phyloP scores from a whole-genome alignment of 2,888 invertebrate species.

The Noctua comes region DNA sequence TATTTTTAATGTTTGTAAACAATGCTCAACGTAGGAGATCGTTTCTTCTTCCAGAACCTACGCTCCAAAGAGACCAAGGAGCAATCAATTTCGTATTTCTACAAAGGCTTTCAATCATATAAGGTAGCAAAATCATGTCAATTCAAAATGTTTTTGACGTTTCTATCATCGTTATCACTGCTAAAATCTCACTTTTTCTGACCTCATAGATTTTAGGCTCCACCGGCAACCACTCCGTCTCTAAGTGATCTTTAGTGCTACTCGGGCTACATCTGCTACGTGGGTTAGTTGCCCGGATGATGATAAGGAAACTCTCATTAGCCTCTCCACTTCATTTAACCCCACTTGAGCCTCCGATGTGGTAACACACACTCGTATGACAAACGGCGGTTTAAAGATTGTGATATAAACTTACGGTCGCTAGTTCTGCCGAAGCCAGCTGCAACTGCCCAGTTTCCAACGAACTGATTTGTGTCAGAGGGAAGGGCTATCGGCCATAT shows the following conservation, averaged over 20 bases:
- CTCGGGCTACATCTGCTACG: neutral
- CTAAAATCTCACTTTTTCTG: neutral
- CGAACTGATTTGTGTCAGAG: constrained; percentile 65
- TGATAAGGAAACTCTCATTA: too few relatives aligned
- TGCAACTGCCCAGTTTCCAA: constrained; percentile 73
- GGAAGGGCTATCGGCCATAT: constrained; percentile 75
- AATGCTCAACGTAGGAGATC: neutral
- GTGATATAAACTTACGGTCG: constrained; percentile 73
- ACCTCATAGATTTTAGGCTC: neutral
- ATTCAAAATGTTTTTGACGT: neutral
- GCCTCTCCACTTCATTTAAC: too few relatives aligned
- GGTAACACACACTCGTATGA: too few relatives aligned
- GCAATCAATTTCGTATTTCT: neutral
- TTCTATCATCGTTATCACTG: neutral
- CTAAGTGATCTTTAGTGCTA: neutral
- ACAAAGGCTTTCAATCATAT: neutral
- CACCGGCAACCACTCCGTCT: neutral
- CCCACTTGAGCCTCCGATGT: neutral
- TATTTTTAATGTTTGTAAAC: neutral
- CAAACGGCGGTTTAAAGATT: too few relatives aligned
- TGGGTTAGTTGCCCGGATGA: too few relatives aligned
- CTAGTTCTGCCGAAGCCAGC: constrained; percentile 79
- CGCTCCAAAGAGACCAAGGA: neutral
- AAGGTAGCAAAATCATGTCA: neutral
- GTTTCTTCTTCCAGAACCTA: neutral